These are phyloP conservation scores for Echeneis naucrates DNA, from an alignment of 2,797 vertebrate genomes.

Conservation along the genomic window DNA sequence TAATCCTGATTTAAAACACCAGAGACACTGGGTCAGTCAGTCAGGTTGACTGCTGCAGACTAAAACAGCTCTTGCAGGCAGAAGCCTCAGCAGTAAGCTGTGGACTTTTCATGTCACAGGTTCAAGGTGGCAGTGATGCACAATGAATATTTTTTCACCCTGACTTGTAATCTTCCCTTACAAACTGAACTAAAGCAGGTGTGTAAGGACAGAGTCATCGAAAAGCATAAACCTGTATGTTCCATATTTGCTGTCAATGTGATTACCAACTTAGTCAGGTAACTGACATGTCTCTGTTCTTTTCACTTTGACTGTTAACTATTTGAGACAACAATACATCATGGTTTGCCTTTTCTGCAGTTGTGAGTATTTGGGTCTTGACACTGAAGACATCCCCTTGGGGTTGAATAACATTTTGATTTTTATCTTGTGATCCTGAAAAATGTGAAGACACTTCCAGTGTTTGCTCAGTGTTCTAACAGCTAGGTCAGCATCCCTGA, in stretches of 20 bases:
- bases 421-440: too few species aligned
- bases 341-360: too few species aligned
- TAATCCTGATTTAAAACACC: slow-evolving; percentile 73
- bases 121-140: background rate
- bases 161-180: background rate
- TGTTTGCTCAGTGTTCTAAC: too few species aligned
- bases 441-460: too few species aligned
- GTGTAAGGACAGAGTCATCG: background rate
- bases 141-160: background rate
- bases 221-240: background rate
- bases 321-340: background rate
- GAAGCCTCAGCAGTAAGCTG: background rate
- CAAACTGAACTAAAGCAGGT: background rate
- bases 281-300: background rate
- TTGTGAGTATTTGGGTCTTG: background rate
- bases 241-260: background rate
- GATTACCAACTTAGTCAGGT: background rate
- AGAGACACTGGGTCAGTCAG: slow-evolving; percentile 46
- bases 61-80: slow-evolving; percentile 31
- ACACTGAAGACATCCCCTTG: background rate
- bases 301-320: background rate
- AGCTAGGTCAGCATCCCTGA: too few species aligned
- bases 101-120: background rate
- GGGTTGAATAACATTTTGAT: too few species aligned
- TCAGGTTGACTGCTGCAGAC: slow-evolving; percentile 37